These are phyloP conservation scores for Apis florea DNA, from an alignment of 1,140 invertebrate genomes.

Conservation along the genomic window DNA sequence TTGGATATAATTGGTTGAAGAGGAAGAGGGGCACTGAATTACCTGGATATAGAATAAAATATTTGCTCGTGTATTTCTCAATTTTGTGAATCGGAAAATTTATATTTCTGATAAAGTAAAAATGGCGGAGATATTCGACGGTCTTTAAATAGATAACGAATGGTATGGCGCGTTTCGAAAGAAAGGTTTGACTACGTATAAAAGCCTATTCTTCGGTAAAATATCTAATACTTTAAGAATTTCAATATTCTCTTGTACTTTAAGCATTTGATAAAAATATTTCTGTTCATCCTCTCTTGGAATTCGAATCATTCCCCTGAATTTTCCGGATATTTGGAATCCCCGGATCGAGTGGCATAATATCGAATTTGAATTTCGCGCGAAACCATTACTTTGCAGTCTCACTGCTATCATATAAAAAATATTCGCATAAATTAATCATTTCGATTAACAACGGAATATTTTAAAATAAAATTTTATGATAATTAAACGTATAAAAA, in stretches of 20 bases:
- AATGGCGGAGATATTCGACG: no score
- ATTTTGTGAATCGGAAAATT: no score
- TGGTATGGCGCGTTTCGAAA: not conserved
- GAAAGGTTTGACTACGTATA: not conserved
- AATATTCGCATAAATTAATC: no score
- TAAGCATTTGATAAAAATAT: not conserved
- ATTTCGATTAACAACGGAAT: no score
- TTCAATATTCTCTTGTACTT: constrained; percentile 10
- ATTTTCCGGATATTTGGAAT: not conserved
- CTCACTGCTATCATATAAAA: not conserved
- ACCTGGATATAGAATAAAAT: no score
- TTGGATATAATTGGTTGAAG: not conserved
- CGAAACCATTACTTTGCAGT: not conserved
- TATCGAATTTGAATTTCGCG: not conserved
- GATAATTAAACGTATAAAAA: no score
- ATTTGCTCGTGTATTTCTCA: no score
- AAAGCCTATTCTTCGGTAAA: not conserved
- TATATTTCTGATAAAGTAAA: not conserved
- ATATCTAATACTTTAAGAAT: constrained; percentile 10
- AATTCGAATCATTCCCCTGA: not conserved
- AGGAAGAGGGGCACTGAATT: no score
- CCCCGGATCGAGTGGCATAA: not conserved
- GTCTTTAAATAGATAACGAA: not conserved
- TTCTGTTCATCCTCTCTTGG: not conserved
- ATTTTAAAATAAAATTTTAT: no score